Base-by-base conservation (phyloP, 2,888 invertebrate species). In the Agrilus biguttatus region DNA sequence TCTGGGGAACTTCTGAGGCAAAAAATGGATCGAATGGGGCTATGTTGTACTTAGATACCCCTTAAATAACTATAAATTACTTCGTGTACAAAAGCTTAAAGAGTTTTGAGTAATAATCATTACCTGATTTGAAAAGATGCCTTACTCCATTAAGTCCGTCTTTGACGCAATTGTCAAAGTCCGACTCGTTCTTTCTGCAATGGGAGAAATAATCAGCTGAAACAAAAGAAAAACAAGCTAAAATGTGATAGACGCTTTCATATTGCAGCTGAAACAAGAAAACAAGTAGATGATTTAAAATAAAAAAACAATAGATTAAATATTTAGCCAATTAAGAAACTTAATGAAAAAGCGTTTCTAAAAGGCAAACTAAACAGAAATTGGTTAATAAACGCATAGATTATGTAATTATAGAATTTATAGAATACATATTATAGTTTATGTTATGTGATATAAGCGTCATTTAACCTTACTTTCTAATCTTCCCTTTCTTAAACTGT, bases 11-110 rank as follows among this genome's bases (percentile, higher is more conserved):
- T 57, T 80, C 78, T 10, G 70, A 68, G 1, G 81, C 79, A 52
- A 71, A 77, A 61, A 87, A 85, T 0, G 88, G 88, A 65, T 88
- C 88, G 57, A 87, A 84, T 0, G 86, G 75, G 0, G 73, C 73
- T 2, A 88, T 73, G 33, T 79, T 77, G 61, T 81, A 75, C 53
- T 80, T 76, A 0, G 83, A 75, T 37, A 87, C 68, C 45, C 87
- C 87, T 83, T 56, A 7, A 58, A 55, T 32, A 14, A 10, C 33
- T 10, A 32, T 23, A 45, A 33, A 35, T 14, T 32, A 37, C 33
- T n/a, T 21, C 40, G 14, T 17, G 37, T n/a, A 13, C 23, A 14
- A n/a, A 21, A 36, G 21, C 19, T n/a, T 19, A 14, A 37, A 5
- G 14, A 21, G 13, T 34, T 39, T 32, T 8, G 14, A 36, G 45